A percentile compares a stretch with the other conserved stretches of the same genome.
Evolutionary conservation across 2,113 vertebrate genomes (phyloP).

Genomic region (Catagonus wagneri): DNA sequence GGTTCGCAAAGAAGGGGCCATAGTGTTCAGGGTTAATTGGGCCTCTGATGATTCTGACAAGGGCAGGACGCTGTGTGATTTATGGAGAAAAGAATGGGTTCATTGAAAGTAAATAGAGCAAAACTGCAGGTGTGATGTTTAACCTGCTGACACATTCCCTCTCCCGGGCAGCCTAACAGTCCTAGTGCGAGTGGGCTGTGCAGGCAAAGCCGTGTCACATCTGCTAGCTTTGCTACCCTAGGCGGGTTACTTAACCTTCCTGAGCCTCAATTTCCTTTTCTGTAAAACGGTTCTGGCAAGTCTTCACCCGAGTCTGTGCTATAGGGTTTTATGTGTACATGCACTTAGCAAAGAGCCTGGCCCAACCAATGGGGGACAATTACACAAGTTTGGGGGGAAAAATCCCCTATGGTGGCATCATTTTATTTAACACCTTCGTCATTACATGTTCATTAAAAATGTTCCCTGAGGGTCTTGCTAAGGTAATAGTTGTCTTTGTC

Average conservation of each 20-base stretch:
- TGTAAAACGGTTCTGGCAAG: not conserved
- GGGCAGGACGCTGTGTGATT: not conserved
- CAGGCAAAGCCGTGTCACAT: fast-evolving
- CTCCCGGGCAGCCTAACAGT: fast-evolving
- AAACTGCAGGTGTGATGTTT: constrained; percentile 60
- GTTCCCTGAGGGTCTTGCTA: not conserved
- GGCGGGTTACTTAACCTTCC: not conserved
- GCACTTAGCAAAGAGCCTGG: not conserved
- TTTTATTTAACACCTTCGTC: not conserved
- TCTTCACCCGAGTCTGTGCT: too few relatives aligned
- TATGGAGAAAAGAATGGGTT: constrained; percentile 46
- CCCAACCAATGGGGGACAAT: not conserved
- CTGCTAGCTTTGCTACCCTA: not conserved
- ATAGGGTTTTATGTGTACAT: fast-evolving
- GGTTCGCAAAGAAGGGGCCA: constrained; percentile 21
- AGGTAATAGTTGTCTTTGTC: not conserved
- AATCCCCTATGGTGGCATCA: not conserved
- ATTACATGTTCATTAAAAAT: not conserved
- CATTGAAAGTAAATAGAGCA: not conserved
- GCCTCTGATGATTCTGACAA: constrained; percentile 62
- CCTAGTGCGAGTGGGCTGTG: fast-evolving
- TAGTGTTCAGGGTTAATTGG: constrained; percentile 43
- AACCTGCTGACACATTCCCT: not conserved
- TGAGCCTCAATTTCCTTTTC: not conserved
- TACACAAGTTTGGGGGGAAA: fast-evolving